Evolutionary conservation across 1,140 invertebrate species (phyloP).

Genomic region (Bacillus rossius): DNA sequence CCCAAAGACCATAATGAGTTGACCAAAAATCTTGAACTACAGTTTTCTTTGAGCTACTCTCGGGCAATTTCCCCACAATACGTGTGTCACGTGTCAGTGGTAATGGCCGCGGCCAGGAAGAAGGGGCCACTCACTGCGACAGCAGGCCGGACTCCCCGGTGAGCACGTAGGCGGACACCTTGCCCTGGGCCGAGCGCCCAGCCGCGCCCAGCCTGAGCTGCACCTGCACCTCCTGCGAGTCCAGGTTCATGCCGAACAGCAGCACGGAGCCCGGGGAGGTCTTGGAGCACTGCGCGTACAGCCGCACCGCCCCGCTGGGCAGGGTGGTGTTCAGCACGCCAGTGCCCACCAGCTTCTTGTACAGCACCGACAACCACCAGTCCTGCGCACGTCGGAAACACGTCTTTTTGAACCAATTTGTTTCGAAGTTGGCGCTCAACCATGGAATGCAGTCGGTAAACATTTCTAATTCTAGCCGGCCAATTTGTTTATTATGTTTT

Average conservation of each 20-base stretch:
- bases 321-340: slow-evolving; percentile 46
- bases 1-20: no score
- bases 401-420: no score
- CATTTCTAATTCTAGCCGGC: no score
- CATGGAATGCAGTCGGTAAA: no score
- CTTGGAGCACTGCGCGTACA: slow-evolving; percentile 55
- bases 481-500: no score
- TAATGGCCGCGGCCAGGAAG: background rate
- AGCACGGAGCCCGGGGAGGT: background rate
- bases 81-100: background rate
- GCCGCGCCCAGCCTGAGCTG: slow-evolving; percentile 37
- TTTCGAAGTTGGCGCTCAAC: no score
- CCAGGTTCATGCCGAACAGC: slow-evolving; percentile 56
- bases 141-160: background rate
- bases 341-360: slow-evolving; percentile 60
- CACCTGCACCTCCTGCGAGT: slow-evolving; percentile 39
- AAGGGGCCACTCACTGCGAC: background rate
- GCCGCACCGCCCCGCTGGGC: slow-evolving; percentile 37
- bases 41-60: no score
- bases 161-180: slow-evolving; percentile 3
- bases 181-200: slow-evolving; percentile 7
- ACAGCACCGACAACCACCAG: slow-evolving; percentile 67
- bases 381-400: slow-evolving; percentile 46
- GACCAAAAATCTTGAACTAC: no score
- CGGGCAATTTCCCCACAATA: no score